Evolutionary conservation across 2,797 vertebrate genomes (phyloP), one percentile per base, ranked within the genome.

Genomic region (Lutjanus argentimaculatus): DNA sequence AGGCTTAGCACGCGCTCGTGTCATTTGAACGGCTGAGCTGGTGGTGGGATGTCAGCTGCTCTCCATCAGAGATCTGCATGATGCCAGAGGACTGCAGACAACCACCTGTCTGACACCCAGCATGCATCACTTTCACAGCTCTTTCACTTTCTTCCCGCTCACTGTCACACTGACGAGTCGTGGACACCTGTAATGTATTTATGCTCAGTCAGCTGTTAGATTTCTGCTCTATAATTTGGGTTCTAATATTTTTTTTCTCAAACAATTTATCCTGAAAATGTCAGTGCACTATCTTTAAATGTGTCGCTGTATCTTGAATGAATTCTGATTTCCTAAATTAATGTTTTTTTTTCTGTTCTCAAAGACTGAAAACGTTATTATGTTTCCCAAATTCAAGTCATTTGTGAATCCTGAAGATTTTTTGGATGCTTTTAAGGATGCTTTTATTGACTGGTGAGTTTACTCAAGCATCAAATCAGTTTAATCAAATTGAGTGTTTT

Each of bases 1-100:
- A 74, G 56, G 64, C 51, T 49, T 56, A 61, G 43, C 16, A 40
- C 30, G 45, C 36, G 49, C 40, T 51, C 48, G 4, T 62, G 45
- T 74, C 52, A 77, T 66, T 67, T 57, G 51, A 51, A 36, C 30
- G 49, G 64, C 48, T 80, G 67, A 75, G 68, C 19, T 22, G 36
- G 25, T 61, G 43, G 62, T 56, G 68, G 62, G 71, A 65, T 57
- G 74, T 77, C 79, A 79, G 72, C 78, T 80, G 80, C 73, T 73
- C 75, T 81, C 72, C 61, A 62, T 75, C 53, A 73, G 58, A 80
- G 63, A 79, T n/a, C n/a, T 77, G 49, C 48, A 43, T 43, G n/a
- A 67, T 58, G 77, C 76, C 57, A 72, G 68, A 67, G 21, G 71
- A 83, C 62, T 51, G 69, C 77, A 66, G 72, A 45, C 72, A 76